These are phyloP conservation scores for Notolabrus celidotus DNA, from an alignment of 2,797 vertebrate genomes.

Conservation along the genomic window DNA sequence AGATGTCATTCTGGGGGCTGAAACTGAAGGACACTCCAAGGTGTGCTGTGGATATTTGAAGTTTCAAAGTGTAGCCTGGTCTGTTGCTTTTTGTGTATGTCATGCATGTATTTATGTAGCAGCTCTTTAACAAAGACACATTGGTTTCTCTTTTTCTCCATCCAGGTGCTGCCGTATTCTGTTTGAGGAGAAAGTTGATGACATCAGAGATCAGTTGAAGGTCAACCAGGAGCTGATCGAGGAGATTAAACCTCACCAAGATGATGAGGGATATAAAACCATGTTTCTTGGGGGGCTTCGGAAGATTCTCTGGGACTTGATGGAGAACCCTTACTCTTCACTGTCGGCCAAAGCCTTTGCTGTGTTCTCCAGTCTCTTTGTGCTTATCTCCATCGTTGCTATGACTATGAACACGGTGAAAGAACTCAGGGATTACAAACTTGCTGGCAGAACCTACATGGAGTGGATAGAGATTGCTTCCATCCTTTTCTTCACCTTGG, in stretches of 20 bases:
- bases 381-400: conserved; percentile 91
- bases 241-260: conserved; percentile 88
- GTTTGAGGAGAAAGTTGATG: conserved; percentile 91
- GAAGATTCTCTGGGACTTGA: conserved; percentile 89
- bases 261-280: conserved; percentile 80
- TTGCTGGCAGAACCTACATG: conserved; percentile 89
- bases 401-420: conserved; percentile 93
- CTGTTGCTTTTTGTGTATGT: conserved; percentile 19
- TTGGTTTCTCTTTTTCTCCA: conserved; percentile 27
- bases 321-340: conserved; percentile 93
- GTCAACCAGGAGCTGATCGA: conserved; percentile 90
- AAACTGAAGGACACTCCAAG: conserved; percentile 87
- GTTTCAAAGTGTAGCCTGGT: conserved; percentile 33
- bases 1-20: conserved; percentile 92
- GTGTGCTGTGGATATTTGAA: conserved; percentile 55
- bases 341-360: conserved; percentile 90
- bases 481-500: conserved; percentile 91
- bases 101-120: background rate
- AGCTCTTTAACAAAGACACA: background rate
- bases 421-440: conserved; percentile 86
- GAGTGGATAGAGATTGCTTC: conserved; percentile 90
- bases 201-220: conserved; percentile 90
- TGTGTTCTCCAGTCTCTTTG: conserved; percentile 91
- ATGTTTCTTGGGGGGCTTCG: conserved; percentile 86
- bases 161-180: conserved; percentile 90